Base-by-base conservation (phyloP, 2,113 vertebrate genomes). In the Channa maculata region DNA sequence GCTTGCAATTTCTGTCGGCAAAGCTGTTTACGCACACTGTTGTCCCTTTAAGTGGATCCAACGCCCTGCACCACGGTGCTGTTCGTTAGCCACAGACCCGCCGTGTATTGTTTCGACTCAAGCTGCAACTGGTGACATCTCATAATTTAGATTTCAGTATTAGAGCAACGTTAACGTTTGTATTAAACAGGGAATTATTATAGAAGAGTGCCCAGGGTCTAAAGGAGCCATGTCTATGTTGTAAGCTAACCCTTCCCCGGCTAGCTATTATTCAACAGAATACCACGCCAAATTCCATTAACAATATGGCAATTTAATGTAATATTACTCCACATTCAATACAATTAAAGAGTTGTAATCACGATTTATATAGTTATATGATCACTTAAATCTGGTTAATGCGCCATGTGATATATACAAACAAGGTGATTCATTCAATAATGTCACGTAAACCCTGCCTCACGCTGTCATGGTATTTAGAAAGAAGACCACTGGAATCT, bases 41-140 rank as follows among this genome's bases (percentile, higher is more conserved):
- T 33, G 52, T 77, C 80, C 88, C 88, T 91, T 92, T 90, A 89
- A 90, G 5, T 33, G 77, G 51, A 84, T 89, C 85, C 88, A 88
- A 92, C 92, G 90, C 92, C 92, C 92, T 91, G 83, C 87, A 86
- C 86, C 87, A 89, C 71, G 33, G 73, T 46, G 79, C 50, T 58
- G 84, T 54, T 75, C 52, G 67, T 57, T 62, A 77, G 62, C 48
- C 63, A 3, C 33, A 36, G 37, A 13, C 46, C 24, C 14, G 48
- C 58, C 33, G 70, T 52, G 55, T 62, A 44, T 44, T 45, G 65
- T 52, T 46, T 58, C n/a, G 43, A 12, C 11, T 24, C 0, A 38
- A 57, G 8, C 67, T 44, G 0, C 12, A 66, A 36, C 3, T 15
- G 64, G 8, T 12, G 34, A 34, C 45, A 45, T 12, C 0, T 41